Evolutionary conservation across 2,888 invertebrate genomes (phyloP).

Genomic region (Syrista parreyssii): DNA sequence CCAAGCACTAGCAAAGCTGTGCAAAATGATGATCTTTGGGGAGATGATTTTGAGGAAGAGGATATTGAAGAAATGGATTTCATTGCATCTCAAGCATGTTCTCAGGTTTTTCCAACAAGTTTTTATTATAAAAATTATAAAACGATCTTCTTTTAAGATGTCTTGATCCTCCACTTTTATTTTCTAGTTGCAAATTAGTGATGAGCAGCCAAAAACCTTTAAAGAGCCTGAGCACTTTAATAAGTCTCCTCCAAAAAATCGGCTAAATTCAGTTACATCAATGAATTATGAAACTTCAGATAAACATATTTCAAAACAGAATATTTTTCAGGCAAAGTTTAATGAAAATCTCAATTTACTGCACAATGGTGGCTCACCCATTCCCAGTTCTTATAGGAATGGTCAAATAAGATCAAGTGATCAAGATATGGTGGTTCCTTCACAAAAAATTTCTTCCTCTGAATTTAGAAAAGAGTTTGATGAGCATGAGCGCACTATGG

Average conservation of each 20-base stretch:
- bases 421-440: conserved; percentile 11
- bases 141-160: not conserved
- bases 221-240: not conserved
- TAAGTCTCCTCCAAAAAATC: not conserved
- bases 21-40: conserved; percentile 50
- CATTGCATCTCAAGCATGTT: conserved; percentile 53
- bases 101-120: conserved; percentile 30
- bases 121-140: not conserved
- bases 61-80: conserved; percentile 56
- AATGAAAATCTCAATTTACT: not conserved
- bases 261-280: not conserved
- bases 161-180: not conserved
- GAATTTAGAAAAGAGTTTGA: conserved; percentile 28
- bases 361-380: not conserved
- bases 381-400: not conserved
- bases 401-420: not conserved
- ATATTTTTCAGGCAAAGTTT: not conserved
- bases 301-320: not conserved
- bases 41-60: conserved; percentile 55
- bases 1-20: conserved; percentile 1
- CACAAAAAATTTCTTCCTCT: conserved; percentile 38
- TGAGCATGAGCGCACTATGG: conserved; percentile 28
- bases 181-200: not conserved
- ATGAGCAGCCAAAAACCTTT: not conserved
- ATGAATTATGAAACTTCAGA: not conserved